Evolutionary conservation across 1,140 invertebrate genomes (phyloP), one percentile per base, ranked within the genome.

Genomic region (Lethrus apterus): DNA sequence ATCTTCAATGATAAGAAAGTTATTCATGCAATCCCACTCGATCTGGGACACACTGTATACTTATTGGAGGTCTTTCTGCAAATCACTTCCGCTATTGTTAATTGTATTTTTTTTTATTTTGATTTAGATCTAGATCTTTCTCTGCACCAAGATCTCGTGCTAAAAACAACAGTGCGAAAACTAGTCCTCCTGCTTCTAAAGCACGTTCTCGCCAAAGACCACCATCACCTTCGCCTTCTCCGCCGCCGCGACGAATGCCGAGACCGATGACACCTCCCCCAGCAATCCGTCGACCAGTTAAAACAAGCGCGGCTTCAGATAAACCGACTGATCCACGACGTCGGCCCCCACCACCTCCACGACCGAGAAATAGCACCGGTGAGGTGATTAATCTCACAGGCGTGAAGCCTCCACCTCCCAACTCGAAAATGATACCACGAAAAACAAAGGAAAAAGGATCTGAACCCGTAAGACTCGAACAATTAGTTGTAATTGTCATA

Each of bases 111-210:
- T 15, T 38, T 18, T 7, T 15, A 18, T n/a, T n/a, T n/a, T n/a
- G n/a, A n/a, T n/a, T n/a, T 50, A 72, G 71, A 54, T 73, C 72
- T 7, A 62, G 70, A 26, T 72, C 70, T 8, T 69, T 70, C 47
- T 72, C 71, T 3, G 44, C 53, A 5, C 32, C 45, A 13, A 29
- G 3, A 47, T n/a, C n/a, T n/a, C n/a, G n/a, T n/a, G n/a, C n/a
- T n/a, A n/a, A n/a, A n/a, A n/a, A n/a, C n/a, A n/a, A n/a, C n/a
- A n/a, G n/a, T n/a, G n/a, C n/a, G n/a, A n/a, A 51, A 30, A 46
- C 50, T 0, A 49, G 51, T 26, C 57, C 61, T 4, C 56, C 57
- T 15, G 46, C 53, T 9, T 40, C 55, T 1, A 62, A 59, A 44
- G 42, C 53, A 0, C 34, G 52, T 20, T 15, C 41, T 2, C 51